Evolutionary conservation across 2,888 invertebrate species (phyloP).

Genomic region (Colletes collaris): DNA sequence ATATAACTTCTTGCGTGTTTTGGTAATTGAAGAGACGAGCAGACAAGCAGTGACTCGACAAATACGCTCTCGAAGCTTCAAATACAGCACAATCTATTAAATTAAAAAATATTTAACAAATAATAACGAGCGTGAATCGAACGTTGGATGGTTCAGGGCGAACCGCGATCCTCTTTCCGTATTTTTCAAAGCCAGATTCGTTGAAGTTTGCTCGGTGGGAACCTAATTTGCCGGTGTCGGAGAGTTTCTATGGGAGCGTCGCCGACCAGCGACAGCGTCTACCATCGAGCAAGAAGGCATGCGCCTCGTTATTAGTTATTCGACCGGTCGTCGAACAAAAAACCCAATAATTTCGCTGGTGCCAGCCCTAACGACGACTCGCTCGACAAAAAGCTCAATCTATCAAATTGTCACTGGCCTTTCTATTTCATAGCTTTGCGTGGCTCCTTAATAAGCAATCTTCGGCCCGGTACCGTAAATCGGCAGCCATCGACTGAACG

Average conservation of each 20-base stretch:
- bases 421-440: slow-evolving; percentile 70
- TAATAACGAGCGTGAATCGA: too few species aligned
- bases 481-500: slow-evolving; percentile 44
- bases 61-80: too few species aligned
- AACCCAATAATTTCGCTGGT: slow-evolving; percentile 65
- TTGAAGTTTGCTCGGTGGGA: too few species aligned
- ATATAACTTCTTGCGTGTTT: too few species aligned
- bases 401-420: slow-evolving; percentile 81
- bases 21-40: too few species aligned
- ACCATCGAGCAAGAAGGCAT: slow-evolving; percentile 38
- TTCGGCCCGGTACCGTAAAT: slow-evolving; percentile 61
- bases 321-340: slow-evolving; percentile 62
- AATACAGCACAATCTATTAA: too few species aligned
- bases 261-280: slow-evolving; percentile 30
- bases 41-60: too few species aligned
- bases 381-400: slow-evolving; percentile 74
- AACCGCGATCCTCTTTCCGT: too few species aligned
- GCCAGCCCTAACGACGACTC: slow-evolving; percentile 62
- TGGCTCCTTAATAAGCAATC: slow-evolving; percentile 75
- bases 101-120: too few species aligned
- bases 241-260: not conserved
- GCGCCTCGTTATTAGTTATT: slow-evolving; percentile 70
- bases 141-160: too few species aligned
- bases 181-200: too few species aligned
- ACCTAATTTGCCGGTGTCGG: not conserved